phyloP scores from a whole-genome alignment of 1,140 invertebrate species.

The Lasioglossum baleicum region DNA sequence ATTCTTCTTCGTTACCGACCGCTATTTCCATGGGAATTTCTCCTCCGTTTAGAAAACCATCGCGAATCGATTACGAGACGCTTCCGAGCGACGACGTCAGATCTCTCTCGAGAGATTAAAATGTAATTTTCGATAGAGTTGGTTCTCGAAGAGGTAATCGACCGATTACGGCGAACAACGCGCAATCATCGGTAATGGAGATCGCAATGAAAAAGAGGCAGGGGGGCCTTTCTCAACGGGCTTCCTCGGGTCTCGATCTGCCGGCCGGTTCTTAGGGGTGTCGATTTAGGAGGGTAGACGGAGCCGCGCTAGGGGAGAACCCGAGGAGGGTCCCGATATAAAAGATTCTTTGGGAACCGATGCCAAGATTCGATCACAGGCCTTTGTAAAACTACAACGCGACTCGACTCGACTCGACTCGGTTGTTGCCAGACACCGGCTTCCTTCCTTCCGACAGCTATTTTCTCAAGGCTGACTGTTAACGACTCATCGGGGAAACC shows the following conservation, averaged over 20 bases:
- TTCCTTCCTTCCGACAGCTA: slow-evolving; percentile 17
- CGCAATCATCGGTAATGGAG: not conserved
- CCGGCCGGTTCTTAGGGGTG: slow-evolving; percentile 56
- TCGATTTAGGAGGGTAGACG: slow-evolving; percentile 66
- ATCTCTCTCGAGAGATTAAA: too few relatives aligned
- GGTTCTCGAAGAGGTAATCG: not conserved
- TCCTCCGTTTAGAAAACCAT: not conserved
- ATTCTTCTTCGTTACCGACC: not conserved
- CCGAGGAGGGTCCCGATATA: slow-evolving; percentile 70
- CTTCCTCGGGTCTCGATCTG: slow-evolving; percentile 37
- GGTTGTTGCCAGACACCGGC: slow-evolving; percentile 53
- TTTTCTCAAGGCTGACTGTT: slow-evolving; percentile 54
- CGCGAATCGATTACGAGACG: too few relatives aligned
- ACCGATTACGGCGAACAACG: not conserved
- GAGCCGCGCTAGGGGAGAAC: slow-evolving; percentile 65
- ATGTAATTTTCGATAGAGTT: too few relatives aligned
- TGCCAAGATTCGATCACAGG: slow-evolving; percentile 78
- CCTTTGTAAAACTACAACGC: slow-evolving; percentile 56
- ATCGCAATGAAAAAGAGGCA: not conserved
- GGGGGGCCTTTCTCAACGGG: slow-evolving; percentile 38
- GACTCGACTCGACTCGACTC: slow-evolving; percentile 49
- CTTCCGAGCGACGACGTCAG: too few relatives aligned
- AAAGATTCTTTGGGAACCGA: slow-evolving; percentile 78
- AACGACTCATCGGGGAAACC: slow-evolving; percentile 35
- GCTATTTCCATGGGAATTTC: not conserved